Conservation (phyloP, 2,888 invertebrate genomes). For the Drosophila dives region DNA sequence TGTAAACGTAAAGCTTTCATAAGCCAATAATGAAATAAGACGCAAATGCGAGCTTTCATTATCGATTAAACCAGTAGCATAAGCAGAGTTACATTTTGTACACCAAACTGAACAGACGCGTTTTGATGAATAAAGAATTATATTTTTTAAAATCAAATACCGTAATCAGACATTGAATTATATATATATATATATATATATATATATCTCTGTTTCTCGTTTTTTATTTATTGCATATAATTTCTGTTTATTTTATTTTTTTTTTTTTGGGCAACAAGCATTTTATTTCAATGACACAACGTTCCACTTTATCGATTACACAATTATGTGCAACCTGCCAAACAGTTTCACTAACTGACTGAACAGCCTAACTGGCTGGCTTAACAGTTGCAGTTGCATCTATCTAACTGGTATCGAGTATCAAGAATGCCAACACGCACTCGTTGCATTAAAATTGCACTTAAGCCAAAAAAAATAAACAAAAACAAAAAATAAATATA, state of each 20-base stretch:
- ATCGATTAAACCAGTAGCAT: no score
- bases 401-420: conserved; percentile 48
- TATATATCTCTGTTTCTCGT: background rate
- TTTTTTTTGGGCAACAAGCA: background rate
- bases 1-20: no score
- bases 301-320: conserved; percentile 63
- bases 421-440: conserved; percentile 62
- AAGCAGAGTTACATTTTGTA: no score
- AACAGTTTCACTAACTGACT: conserved; percentile 48
- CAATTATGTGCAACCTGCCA: conserved; percentile 59
- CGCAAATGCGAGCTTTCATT: no score
- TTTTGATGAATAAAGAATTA: no score
- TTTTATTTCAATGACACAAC: conserved; percentile 48
- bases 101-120: no score
- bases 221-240: conserved; percentile 1
- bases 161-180: no score
- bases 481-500: conserved; percentile 21
- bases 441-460: conserved; percentile 53
- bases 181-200: background rate
- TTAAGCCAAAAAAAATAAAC: conserved; percentile 40
- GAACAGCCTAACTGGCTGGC: conserved; percentile 20
- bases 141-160: no score
- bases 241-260: conserved; percentile 1
- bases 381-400: conserved; percentile 43
- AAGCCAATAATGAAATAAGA: no score